phyloP scores from a whole-genome alignment of 2,888 invertebrate species.

The Zygogramma bicolorata region DNA sequence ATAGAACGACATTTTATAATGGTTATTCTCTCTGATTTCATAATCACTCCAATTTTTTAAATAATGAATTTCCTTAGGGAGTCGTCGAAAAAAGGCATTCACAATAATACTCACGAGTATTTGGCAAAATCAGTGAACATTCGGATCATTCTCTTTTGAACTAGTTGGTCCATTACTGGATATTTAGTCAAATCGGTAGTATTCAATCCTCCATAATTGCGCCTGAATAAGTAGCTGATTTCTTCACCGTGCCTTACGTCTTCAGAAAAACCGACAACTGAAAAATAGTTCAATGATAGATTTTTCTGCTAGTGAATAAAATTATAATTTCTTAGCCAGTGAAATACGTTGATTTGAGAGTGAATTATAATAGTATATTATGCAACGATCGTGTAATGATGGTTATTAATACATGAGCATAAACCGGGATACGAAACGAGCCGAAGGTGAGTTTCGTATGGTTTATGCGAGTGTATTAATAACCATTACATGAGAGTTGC shows the following conservation, averaged over 20 bases:
- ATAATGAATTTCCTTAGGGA: not conserved
- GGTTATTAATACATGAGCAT: no score
- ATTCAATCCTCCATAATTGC: constrained; percentile 41
- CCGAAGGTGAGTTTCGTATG: no score
- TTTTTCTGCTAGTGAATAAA: not conserved
- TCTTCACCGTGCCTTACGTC: constrained; percentile 49
- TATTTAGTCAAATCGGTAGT: constrained; percentile 46
- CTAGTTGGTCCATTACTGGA: constrained; percentile 42
- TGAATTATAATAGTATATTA: no score
- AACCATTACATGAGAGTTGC: no score
- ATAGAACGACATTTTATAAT: no score
- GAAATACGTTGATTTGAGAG: no score
- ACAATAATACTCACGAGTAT: constrained; percentile 43
- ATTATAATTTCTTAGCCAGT: no score
- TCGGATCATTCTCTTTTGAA: constrained; percentile 44
- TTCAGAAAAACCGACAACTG: constrained; percentile 43
- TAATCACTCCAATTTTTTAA: not conserved
- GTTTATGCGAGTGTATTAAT: no score
- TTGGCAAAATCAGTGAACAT: constrained; percentile 52
- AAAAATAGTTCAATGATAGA: constrained; percentile 2
- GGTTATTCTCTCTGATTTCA: not conserved
- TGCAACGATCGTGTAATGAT: no score
- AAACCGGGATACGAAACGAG: no score
- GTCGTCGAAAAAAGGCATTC: no score
- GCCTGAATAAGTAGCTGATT: constrained; percentile 42